These are phyloP conservation scores for Eospalax fontanierii DNA, from an alignment of 2,797 vertebrate species.

Conservation along the genomic window DNA sequence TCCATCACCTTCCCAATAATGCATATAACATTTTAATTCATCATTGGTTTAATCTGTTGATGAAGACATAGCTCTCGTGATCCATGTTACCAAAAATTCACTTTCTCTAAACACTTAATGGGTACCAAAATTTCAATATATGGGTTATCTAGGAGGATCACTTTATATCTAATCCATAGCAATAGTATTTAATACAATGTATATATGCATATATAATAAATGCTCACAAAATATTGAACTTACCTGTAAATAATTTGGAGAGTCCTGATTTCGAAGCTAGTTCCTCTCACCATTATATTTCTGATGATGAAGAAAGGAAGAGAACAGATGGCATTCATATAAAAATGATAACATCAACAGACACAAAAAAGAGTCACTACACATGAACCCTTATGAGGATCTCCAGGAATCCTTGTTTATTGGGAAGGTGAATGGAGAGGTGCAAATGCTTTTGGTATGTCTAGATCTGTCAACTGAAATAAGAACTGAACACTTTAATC, in stretches of 20 bases:
- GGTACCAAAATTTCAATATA: neutral
- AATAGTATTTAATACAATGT: neutral
- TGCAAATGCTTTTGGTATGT: neutral
- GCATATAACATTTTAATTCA: neutral
- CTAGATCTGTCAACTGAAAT: neutral
- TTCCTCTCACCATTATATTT: fast-evolving
- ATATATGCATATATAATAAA: neutral
- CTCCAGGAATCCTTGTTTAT: neutral
- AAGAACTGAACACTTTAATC: neutral
- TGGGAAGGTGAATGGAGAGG: neutral
- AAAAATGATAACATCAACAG: neutral
- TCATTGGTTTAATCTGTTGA: neutral
- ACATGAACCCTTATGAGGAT: neutral
- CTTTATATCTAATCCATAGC: neutral
- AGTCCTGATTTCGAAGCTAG: neutral
- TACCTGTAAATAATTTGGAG: neutral
- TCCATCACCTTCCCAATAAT: neutral
- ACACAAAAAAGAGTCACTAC: neutral
- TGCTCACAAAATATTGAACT: neutral
- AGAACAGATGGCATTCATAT: neutral
- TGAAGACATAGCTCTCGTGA: neutral
- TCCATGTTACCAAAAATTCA: neutral
- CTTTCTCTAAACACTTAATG: neutral
- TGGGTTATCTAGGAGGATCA: no score
- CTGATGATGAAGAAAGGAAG: neutral